Conservation (phyloP, 1,140 invertebrate genomes). For the Drosophila sp. region DNA sequence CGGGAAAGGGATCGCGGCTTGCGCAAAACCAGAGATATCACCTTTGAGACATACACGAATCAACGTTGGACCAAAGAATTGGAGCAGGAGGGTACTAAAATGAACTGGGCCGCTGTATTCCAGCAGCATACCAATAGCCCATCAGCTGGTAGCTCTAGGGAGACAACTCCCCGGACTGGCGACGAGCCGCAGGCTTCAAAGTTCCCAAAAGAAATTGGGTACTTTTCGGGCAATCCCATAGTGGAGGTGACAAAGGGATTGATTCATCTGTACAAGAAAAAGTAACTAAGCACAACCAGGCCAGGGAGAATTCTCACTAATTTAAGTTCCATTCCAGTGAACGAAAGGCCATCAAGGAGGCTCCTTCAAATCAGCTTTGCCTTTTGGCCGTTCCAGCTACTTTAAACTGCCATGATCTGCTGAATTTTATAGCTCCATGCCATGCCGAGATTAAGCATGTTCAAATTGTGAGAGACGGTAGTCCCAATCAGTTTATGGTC, state of each 20-base stretch:
- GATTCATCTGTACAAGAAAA: conserved; percentile 97
- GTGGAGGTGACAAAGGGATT: conserved; percentile 97
- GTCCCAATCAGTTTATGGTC: conserved; percentile 98
- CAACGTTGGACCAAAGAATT: conserved; percentile 81
- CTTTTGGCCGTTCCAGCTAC: conserved; percentile 96
- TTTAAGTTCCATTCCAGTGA: conserved; percentile 83
- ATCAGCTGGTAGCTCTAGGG: conserved; percentile 78
- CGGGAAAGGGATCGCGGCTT: conserved; percentile 85
- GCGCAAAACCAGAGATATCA: conserved; percentile 86
- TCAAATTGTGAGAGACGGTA: conserved; percentile 93
- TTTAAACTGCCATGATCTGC: conserved; percentile 95
- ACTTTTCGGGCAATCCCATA: conserved; percentile 97
- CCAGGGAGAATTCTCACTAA: background rate
- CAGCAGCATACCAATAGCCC: conserved; percentile 68
- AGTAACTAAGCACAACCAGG: conserved; percentile 85
- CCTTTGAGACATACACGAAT: conserved; percentile 87
- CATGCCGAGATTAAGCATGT: conserved; percentile 95
- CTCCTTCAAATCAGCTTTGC: conserved; percentile 92
- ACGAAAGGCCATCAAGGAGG: conserved; percentile 87
- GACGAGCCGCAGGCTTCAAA: conserved; percentile 64
- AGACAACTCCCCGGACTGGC: conserved; percentile 82
- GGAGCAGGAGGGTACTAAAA: conserved; percentile 29
- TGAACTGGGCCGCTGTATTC: conserved; percentile 76
- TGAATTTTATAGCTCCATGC: conserved; percentile 97
- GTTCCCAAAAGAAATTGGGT: conserved; percentile 88